Base-by-base conservation (phyloP, 2,797 vertebrate species). In the Meda fulgida region DNA sequence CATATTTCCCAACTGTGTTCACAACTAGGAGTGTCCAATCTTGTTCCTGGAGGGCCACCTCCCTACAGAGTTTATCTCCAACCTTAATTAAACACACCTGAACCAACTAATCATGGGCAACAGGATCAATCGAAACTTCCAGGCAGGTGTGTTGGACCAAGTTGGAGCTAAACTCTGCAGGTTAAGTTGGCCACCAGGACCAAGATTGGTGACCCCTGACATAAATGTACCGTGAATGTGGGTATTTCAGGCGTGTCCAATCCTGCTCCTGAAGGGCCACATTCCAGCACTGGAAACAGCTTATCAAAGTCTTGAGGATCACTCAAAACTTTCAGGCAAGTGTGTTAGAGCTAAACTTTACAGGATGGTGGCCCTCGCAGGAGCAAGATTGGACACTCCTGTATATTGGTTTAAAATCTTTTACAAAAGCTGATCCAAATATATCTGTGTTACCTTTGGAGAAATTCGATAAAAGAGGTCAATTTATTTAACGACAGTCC, bases 81-180 rank as follows among this genome's bases (percentile, higher is more conserved):
- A 36, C 51, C 51, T 53, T 76, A 76, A 53, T 53, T 76, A 76
- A 76, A 36, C 73, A 55, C 51, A 8, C 31, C 31, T 76, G 31
- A 76, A 36, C 19, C 48, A 76, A 19, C 46, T 36, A 76, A 76
- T n/a, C 48, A 76, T 16, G 31, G 48, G 53, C 19, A 76, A 55
- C 51, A 31, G 26, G 71, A 21, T 34, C 19, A 53, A 21, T 21
- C 10, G 0, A 75, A 76, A 55, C 31, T 55, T 31, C 11, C 51
- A 55, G 19, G 73, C 73, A 36, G 48, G 72, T 75, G 19, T 51
- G 10, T 14, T 53, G 10, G 29, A 53, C 26, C 29, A 75, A 34
- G 46, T 36, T 75, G 5, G 8, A 31, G 46, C 19, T 38, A 36
- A 55, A 58, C 13, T 58, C 7, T n/a, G 11, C 21, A 58, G 11